Percentiles rank a stretch among this genome's conserved stretches.
Conservation (phyloP, 1,140 invertebrate genomes). For the Caenorhabditis brenneri region DNA sequence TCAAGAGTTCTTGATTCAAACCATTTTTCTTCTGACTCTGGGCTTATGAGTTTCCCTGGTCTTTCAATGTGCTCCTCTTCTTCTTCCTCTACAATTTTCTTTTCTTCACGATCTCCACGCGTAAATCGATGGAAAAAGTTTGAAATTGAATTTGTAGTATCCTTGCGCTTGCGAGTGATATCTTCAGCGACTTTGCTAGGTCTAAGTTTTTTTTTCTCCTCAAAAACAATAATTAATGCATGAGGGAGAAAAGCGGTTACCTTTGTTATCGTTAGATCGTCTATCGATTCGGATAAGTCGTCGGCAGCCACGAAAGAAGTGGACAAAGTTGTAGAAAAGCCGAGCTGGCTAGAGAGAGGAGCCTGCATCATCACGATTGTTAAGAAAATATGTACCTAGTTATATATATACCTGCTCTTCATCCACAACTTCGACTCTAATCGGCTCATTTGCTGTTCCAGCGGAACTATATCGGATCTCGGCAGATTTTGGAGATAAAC, state of each 20-base stretch:
- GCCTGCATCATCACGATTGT: neutral
- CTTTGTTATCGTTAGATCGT: neutral
- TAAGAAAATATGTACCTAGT: neutral
- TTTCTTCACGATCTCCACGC: conserved; percentile 37
- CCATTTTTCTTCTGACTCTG: conserved; percentile 42
- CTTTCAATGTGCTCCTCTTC: conserved; percentile 37
- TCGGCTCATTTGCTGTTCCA: neutral
- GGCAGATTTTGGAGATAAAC: neutral
- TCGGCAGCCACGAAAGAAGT: neutral
- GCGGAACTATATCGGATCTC: neutral
- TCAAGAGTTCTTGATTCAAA: conserved; percentile 9
- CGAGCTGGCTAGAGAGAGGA: neutral
- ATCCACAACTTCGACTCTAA: conserved; percentile 22
- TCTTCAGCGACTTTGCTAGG: conserved; percentile 46
- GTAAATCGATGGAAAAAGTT: conserved; percentile 50
- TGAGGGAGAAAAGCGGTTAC: neutral
- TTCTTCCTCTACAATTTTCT: conserved; percentile 34
- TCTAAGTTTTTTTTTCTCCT: conserved; percentile 40
- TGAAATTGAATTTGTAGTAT: conserved; percentile 37
- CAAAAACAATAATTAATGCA: neutral
- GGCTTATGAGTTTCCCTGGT: conserved; percentile 5
- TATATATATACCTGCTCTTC: neutral
- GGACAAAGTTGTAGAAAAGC: neutral
- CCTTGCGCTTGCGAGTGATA: conserved; percentile 18
- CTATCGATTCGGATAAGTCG: neutral